Percentiles rank a stretch among this genome's conserved stretches.
These are phyloP conservation scores for Ceratoteleas bidentatus DNA, from an alignment of 1,140 invertebrate genomes.

Conservation along the genomic window DNA sequence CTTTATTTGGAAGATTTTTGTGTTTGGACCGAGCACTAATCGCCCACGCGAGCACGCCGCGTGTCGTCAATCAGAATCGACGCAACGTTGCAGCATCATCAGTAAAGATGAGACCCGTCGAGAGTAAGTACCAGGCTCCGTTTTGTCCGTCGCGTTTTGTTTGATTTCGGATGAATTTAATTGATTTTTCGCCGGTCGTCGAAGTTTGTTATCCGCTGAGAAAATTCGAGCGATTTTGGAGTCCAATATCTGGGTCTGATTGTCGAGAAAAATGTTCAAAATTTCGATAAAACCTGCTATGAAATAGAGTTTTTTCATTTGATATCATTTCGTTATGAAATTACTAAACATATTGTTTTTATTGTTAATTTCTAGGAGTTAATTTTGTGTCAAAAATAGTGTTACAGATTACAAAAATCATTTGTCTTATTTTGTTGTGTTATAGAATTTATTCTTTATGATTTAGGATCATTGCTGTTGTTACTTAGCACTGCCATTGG, in stretches of 20 bases:
- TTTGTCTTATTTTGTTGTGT: background rate
- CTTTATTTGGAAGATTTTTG: slow-evolving; percentile 68
- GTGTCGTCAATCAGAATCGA: slow-evolving; percentile 4
- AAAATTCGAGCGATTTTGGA: too few relatives aligned
- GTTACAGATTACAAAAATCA: too few relatives aligned
- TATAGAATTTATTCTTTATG: slow-evolving; percentile 1
- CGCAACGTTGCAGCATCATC: slow-evolving; percentile 26
- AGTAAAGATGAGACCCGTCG: slow-evolving; percentile 39
- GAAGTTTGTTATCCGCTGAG: background rate
- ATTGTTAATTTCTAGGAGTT: background rate
- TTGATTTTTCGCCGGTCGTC: slow-evolving; percentile 52
- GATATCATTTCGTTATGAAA: too few relatives aligned
- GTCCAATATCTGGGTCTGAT: too few relatives aligned
- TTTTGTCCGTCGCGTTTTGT: background rate
- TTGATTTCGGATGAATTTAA: slow-evolving; percentile 29
- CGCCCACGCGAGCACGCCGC: slow-evolving; percentile 19
- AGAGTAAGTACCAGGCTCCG: slow-evolving; percentile 41
- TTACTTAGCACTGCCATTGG: slow-evolving; percentile 67
- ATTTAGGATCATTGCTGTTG: slow-evolving; percentile 61
- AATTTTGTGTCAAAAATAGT: background rate
- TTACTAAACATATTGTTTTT: slow-evolving; percentile 2
- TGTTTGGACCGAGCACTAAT: slow-evolving; percentile 21
- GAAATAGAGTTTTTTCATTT: too few relatives aligned
- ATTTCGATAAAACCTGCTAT: too few relatives aligned
- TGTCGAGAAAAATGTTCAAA: too few relatives aligned